These are phyloP conservation scores for Amyelois transitella DNA, from an alignment of 1,140 invertebrate genomes.

Conservation along the genomic window DNA sequence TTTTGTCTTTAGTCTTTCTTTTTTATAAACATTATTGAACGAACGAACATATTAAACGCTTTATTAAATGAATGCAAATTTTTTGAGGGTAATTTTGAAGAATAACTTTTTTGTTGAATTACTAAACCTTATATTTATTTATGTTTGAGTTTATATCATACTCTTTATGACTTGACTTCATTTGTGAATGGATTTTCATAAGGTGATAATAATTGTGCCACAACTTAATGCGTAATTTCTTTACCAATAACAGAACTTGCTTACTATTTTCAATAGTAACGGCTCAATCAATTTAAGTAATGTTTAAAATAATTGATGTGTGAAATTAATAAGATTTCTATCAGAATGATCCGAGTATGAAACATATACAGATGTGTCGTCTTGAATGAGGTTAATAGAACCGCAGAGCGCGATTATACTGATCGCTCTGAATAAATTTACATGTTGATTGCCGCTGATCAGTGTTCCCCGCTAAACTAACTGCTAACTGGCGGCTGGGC, in stretches of 20 bases:
- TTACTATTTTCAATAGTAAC: not conserved
- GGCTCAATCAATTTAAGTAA: not conserved
- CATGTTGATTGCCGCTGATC: slow-evolving; percentile 64
- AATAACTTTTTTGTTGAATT: too few species aligned
- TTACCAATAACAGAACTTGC: not conserved
- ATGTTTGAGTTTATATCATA: too few species aligned
- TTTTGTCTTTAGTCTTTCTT: not conserved
- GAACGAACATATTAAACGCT: too few species aligned
- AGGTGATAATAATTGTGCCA: too few species aligned
- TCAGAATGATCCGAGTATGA: slow-evolving; percentile 34
- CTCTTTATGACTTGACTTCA: too few species aligned
- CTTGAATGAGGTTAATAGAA: slow-evolving; percentile 64
- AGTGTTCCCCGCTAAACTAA: slow-evolving; percentile 46
- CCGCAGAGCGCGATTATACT: slow-evolving; percentile 53
- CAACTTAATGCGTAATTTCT: not conserved
- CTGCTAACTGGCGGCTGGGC: slow-evolving; percentile 41
- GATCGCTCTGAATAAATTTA: slow-evolving; percentile 69
- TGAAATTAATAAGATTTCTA: slow-evolving; percentile 48
- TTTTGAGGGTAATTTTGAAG: too few species aligned
- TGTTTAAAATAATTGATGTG: slow-evolving; percentile 8
- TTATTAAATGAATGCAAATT: too few species aligned
- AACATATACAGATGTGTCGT: slow-evolving; percentile 38
- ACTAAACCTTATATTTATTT: too few species aligned
- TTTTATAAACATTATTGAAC: too few species aligned
- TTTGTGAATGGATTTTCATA: too few species aligned